Base-by-base conservation (phyloP, 2,113 vertebrate species). In the Hippocampus comes region DNA sequence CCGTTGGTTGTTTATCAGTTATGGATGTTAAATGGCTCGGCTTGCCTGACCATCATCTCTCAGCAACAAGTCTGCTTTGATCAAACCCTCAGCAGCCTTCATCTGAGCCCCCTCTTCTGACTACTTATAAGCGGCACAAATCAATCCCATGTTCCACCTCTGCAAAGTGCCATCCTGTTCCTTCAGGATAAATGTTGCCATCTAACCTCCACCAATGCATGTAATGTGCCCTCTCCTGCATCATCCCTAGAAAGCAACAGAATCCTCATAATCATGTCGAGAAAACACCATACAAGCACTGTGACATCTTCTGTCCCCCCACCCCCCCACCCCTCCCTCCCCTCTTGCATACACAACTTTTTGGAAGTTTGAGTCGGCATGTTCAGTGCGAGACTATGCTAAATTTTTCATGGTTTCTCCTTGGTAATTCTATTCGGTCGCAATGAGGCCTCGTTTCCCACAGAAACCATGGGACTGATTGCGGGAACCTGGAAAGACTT, bases 341-440 rank as follows among this genome's bases (percentile, higher is more conserved):
- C 53, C 49, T 42, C 30, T 53, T 27, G 46, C 56, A 30, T 11
- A 23, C 5, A 67, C 48, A 51, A 20, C 48, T 67, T 51, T 67
- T 41, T 68, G 49, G 78, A 83, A 87, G 75, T 84, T 81, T 67
- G 71, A 78, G 71, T 67, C 56, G 67, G 51, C 63, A 77, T 72
- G 73, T 27, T 43, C 63, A 78, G 75, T 10, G 30, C 66, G 76
- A 67, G 84, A 85, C 84, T 42, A 57, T 82, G 84, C 74, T 90
- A 85, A 89, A 90, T 91, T 88, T 90, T 90, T 90, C 71, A 91
- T 91, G 84, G 82, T 78, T 84, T 78, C 81, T 86, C 86, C 86
- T 84, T 81, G 85, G 88, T 86, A 82, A 84, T 88, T 87, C 84
- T 53, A 56, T 84, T 84, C 21, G 55, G 78, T 82, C 3, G 68